Evolutionary conservation across 2,888 invertebrate species (phyloP).

Genomic region (Minunthozetes semirufus): DNA sequence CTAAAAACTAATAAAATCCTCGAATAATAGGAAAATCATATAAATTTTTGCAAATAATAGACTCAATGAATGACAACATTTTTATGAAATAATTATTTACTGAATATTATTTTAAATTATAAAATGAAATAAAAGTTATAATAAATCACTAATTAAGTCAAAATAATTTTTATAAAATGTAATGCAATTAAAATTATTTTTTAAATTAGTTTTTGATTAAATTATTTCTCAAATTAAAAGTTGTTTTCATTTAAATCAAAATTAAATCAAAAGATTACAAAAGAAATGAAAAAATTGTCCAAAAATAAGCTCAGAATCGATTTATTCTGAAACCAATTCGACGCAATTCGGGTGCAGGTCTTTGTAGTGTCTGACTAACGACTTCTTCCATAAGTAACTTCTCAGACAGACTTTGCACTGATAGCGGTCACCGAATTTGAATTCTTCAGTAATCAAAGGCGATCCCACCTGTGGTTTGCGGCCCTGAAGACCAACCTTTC

Average conservation of each 20-base stretch:
- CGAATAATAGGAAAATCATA: too few species aligned
- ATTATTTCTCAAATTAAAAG: background rate
- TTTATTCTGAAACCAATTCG: background rate
- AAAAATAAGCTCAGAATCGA: too few species aligned
- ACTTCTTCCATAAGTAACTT: constrained; percentile 7
- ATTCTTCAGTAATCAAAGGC: background rate
- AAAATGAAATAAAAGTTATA: too few species aligned
- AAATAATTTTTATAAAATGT: too few species aligned
- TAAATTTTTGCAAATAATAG: too few species aligned
- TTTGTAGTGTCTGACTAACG: constrained; percentile 1
- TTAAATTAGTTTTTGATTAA: background rate
- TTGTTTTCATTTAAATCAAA: background rate
- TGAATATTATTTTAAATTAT: too few species aligned
- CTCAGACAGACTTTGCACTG: constrained; percentile 7
- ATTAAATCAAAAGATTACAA: background rate
- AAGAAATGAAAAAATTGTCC: background rate
- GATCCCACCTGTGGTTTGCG: background rate
- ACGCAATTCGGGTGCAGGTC: background rate
- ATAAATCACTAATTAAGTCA: too few species aligned
- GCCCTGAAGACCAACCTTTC: background rate
- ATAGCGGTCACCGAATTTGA: background rate
- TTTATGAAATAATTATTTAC: too few species aligned
- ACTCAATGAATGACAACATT: too few species aligned
- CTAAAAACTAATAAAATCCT: too few species aligned
- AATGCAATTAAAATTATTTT: too few species aligned